Conservation (phyloP, 2,888 invertebrate species). For the Acronicta aceris region DNA sequence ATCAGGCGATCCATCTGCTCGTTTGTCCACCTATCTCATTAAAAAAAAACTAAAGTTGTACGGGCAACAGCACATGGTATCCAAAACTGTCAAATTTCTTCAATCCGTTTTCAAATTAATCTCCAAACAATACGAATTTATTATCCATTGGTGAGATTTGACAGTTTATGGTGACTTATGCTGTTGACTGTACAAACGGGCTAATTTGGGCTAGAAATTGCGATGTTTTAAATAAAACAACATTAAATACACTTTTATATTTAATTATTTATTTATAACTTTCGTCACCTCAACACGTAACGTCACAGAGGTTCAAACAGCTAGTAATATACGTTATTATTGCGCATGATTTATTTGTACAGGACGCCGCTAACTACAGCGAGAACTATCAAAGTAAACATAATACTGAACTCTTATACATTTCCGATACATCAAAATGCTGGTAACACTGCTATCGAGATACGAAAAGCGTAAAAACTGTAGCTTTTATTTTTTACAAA, state of each 20-base stretch:
- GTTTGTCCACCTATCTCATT: too few relatives aligned
- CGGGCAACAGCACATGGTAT: too few relatives aligned
- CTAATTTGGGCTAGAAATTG: neutral
- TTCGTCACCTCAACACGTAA: conserved; percentile 78
- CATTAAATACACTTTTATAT: conserved; percentile 68
- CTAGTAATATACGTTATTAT: conserved; percentile 69
- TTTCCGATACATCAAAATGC: conserved; percentile 55
- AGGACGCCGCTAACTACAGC: conserved; percentile 51
- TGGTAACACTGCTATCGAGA: conserved; percentile 59
- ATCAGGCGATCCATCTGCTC: too few relatives aligned
- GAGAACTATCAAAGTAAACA: conserved; percentile 53
- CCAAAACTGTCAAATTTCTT: too few relatives aligned
- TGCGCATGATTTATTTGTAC: conserved; percentile 69
- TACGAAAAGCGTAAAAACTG: conserved; percentile 63
- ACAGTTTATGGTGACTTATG: too few relatives aligned
- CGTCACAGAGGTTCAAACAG: conserved; percentile 78
- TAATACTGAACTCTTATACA: conserved; percentile 74
- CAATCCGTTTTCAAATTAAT: too few relatives aligned
- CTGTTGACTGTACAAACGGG: too few relatives aligned
- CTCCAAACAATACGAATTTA: too few relatives aligned
- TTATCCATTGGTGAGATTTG: too few relatives aligned
- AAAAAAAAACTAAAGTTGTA: too few relatives aligned
- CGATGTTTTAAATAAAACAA: conserved; percentile 61
- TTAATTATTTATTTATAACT: conserved; percentile 80
- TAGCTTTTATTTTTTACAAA: conserved; percentile 45